Percentiles rank a stretch among this genome's conserved stretches.
phyloP scores from a whole-genome alignment of 1,140 invertebrate species.

The Bombus turneri region DNA sequence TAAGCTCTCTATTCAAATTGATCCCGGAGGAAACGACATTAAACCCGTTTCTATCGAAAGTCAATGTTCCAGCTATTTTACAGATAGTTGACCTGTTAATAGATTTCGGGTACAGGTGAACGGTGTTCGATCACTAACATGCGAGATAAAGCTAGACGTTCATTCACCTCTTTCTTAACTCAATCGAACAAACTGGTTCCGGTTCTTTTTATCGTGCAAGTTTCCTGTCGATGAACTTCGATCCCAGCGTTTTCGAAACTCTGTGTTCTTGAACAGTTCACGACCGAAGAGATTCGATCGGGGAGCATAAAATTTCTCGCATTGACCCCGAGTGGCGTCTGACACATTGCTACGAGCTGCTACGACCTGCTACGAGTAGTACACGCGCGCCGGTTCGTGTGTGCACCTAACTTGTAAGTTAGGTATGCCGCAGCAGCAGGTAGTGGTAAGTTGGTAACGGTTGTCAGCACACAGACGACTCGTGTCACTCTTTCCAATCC shows the following conservation, averaged over 20 bases:
- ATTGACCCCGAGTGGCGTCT: slow-evolving; percentile 52
- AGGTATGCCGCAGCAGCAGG: slow-evolving; percentile 51
- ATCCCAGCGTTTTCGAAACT: background rate
- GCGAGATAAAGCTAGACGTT: background rate
- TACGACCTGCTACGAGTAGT: background rate
- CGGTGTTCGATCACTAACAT: background rate
- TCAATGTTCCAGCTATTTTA: background rate
- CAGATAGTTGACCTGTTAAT: background rate
- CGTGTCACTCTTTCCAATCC: slow-evolving; percentile 64
- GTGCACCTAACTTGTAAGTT: slow-evolving; percentile 31
- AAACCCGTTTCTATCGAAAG: slow-evolving; percentile 13
- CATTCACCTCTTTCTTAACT: background rate
- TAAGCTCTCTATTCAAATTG: slow-evolving; percentile 2
- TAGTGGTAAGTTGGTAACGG: slow-evolving; percentile 61
- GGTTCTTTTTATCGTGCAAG: background rate
- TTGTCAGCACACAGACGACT: slow-evolving; percentile 59
- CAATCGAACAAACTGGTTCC: background rate
- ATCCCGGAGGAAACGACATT: slow-evolving; percentile 42
- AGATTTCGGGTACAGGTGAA: background rate
- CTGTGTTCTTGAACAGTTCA: background rate
- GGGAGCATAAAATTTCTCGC: slow-evolving; percentile 33
- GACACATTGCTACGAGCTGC: slow-evolving; percentile 13
- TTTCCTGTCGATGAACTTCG: background rate
- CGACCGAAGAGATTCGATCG: background rate
- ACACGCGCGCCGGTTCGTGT: slow-evolving; percentile 3